phyloP scores from a whole-genome alignment of 2,797 vertebrate species.

The Anguilla pacifica region DNA sequence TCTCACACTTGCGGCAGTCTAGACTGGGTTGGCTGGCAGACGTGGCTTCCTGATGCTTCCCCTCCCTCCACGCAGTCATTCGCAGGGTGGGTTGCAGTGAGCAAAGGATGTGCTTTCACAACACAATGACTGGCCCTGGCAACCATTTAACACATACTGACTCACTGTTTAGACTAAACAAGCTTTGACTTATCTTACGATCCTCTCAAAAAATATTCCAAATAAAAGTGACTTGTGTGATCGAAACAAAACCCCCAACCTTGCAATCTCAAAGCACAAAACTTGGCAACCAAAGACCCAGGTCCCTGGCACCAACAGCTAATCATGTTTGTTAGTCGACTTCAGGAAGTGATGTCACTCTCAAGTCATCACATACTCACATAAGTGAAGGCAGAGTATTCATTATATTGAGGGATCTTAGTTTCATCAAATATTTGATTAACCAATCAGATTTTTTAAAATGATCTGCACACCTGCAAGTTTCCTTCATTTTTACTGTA shows the following conservation, averaged over 20 bases:
- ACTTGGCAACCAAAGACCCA: background rate
- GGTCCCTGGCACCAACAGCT: background rate
- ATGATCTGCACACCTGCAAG: background rate
- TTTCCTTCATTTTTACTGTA: background rate
- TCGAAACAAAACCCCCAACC: background rate
- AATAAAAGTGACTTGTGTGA: background rate
- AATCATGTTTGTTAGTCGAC: background rate
- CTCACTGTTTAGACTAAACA: background rate
- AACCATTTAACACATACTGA: constrained; percentile 15
- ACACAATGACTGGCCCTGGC: background rate
- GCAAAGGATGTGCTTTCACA: background rate
- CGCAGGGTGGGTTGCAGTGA: background rate
- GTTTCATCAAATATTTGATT: background rate
- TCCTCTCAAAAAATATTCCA: background rate
- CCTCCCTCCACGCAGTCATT: background rate
- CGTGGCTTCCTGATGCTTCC: background rate
- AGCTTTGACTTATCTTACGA: background rate
- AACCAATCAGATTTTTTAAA: background rate
- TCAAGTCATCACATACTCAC: background rate
- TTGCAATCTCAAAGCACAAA: background rate
- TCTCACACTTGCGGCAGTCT: constrained; percentile 8
- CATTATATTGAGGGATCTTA: background rate
- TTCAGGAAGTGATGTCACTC: constrained; percentile 5
- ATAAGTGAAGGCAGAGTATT: background rate
- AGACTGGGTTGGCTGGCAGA: background rate